Percentiles rank a stretch among this genome's conserved stretches.
Evolutionary conservation across 2,888 invertebrate species (phyloP).

Genomic region (Conistra vaccinii): DNA sequence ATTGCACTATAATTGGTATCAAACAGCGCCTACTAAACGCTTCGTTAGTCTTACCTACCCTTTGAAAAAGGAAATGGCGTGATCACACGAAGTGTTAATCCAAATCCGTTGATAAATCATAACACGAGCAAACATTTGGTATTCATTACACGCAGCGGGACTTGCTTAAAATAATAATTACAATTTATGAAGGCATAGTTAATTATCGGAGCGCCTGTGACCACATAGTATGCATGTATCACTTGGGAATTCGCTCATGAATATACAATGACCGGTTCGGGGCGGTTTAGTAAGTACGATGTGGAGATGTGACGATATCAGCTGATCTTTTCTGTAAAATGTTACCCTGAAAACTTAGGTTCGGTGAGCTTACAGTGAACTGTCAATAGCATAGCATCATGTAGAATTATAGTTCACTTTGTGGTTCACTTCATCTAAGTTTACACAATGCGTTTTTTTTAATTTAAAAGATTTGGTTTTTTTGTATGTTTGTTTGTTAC

Average conservation of each 20-base stretch:
- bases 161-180: slow-evolving; percentile 66
- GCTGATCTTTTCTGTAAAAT: background rate
- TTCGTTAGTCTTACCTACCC: slow-evolving; percentile 27
- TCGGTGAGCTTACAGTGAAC: background rate
- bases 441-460: too few species aligned
- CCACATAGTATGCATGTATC: slow-evolving; percentile 35
- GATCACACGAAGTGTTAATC: slow-evolving; percentile 22
- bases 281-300: slow-evolving; percentile 32
- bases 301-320: background rate
- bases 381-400: too few species aligned
- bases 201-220: slow-evolving; percentile 53
- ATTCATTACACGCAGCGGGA: slow-evolving; percentile 65
- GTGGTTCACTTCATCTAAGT: too few species aligned
- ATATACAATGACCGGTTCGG: slow-evolving; percentile 51
- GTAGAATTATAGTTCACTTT: too few species aligned
- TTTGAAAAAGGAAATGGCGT: slow-evolving; percentile 26
- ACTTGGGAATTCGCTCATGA: slow-evolving; percentile 56
- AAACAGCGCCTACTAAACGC: slow-evolving; percentile 47
- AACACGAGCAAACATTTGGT: slow-evolving; percentile 53
- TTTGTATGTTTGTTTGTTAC: too few species aligned
- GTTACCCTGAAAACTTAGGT: background rate
- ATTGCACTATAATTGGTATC: slow-evolving; percentile 47
- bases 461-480: too few species aligned
- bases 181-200: slow-evolving; percentile 52
- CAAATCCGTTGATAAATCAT: slow-evolving; percentile 57